Evolutionary conservation across 2,888 invertebrate species (phyloP).

Genomic region (Abrostola triplasia): DNA sequence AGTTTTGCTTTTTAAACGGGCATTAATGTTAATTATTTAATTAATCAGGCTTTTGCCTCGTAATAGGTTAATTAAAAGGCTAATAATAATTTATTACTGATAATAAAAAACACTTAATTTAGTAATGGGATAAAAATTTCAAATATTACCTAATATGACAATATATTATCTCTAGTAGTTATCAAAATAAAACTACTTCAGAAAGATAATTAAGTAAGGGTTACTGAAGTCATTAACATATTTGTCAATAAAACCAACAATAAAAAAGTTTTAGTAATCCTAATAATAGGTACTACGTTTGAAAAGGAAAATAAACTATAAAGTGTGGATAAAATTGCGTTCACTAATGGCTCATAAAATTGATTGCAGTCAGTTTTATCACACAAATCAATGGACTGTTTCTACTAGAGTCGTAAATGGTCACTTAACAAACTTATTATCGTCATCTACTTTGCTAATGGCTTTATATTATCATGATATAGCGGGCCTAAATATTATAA

Average conservation of each 20-base stretch:
- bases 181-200: no score
- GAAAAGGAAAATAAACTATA: constrained; percentile 31
- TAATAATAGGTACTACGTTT: constrained; percentile 17
- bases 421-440: constrained; percentile 38
- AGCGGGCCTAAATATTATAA: not conserved
- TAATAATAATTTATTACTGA: no score
- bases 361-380: constrained; percentile 51
- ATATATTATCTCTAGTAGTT: no score
- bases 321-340: constrained; percentile 47
- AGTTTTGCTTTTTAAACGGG: no score
- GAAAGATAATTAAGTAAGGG: no score
- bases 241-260: not conserved
- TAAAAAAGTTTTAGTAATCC: constrained; percentile 12
- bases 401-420: constrained; percentile 50
- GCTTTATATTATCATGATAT: constrained; percentile 1
- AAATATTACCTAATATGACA: no score
- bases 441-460: constrained; percentile 34
- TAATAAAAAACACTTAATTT: no score
- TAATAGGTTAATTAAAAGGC: no score
- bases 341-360: constrained; percentile 57
- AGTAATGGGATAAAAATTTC: no score
- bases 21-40: no score
- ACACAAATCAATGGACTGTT: constrained; percentile 55
- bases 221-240: no score
- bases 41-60: no score